Base-by-base conservation (phyloP, 2,888 invertebrate species). In the Diarsia mendica region DNA sequence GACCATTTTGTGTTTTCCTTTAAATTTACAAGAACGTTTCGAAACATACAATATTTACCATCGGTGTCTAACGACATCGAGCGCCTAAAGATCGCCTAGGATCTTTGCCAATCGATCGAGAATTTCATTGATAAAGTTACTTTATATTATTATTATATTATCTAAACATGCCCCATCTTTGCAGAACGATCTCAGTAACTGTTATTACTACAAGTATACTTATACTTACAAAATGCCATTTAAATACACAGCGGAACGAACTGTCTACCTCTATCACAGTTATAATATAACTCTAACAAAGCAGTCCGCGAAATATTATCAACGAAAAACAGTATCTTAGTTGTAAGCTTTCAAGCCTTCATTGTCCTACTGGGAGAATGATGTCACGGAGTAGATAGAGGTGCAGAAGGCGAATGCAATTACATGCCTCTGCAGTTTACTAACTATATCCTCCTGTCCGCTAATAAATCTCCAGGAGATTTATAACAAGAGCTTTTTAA, bases 291-390 rank as follows among this genome's bases (percentile, higher is more conserved):
- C 63, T 49, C 33, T 66, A 33, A 70, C 82, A 84, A 81, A 66
- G 68, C 66, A 60, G 69, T 48, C 67, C 58, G 53, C 71, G 63
- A 75, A 73, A 77, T 82, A 75, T 84, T 78, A 67, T 78, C 77
- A 75, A 67, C 58, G 72, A 76, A 76, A 87, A 74, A 74, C 75
- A 72, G 68, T 87, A 80, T 85, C 73, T 87, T 68, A 73, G 75
- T 72, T 65, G 73, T 75, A 72, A 79, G 73, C 75, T 73, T 82
- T 67, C 72, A 81, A 75, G 75, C 58, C 66, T 74, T 77, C 64
- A 82, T 80, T 78, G 75, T 85, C 80, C 83, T 78, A 72, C 28
- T 44, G 76, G 86, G 72, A 79, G 23, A 60, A 51, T 53, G 64
- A 6, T 66, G 55, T 20, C 82, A 76, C n/a, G 13, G 77, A 76